Base-by-base conservation (phyloP, 2,888 invertebrate species). In the Miltochrista miniata region DNA sequence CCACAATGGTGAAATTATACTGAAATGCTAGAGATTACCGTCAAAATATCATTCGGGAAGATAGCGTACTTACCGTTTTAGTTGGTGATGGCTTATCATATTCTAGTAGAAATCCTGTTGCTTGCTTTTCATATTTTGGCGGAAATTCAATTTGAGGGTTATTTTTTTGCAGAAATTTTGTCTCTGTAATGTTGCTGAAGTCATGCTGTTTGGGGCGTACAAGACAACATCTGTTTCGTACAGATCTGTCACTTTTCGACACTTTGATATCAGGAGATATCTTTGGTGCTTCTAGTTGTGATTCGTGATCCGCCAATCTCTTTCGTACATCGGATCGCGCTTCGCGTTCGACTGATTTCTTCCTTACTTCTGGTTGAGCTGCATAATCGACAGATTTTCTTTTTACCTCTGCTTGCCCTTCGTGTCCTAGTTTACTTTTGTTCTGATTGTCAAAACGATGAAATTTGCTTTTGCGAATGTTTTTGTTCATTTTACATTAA, bases 141-240 rank as follows among this genome's bases (percentile, higher is more conserved):
- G 12, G n/a, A 15, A 10, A 43, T 24, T 44, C 39, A 9, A 14
- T 7, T 1, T 38, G 18, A 4, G 18, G 18, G 18, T 5, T 24
- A 33, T 30, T 18, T 11, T 15, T 44, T 10, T 9, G 5, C 12
- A 18, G n/a, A 15, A 10, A 43, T 24, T 45, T 35, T 9, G 18
- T 5, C 5, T 44, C 18, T 36, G 52, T 52, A 29, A 34, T 12
- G 51, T 59, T 60, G 2, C 48, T 15, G 12, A 52, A 42, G 24
- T 54, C 30, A 2, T 46, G 29, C 40, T 51, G 38, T 45, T 48
- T 44, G 12, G 54, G 48, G 18, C 35, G 49, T 31, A 54, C 46
- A 34, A 51, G 43, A 12, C 54, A 58, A 18, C 46, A 46, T 40
- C 47, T 43, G 31, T 33, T 52, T n/a, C 41, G 46, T 18, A 35